Evolutionary conservation across 2,113 vertebrate genomes (phyloP).

Genomic region (Elaphurus davidianus): DNA sequence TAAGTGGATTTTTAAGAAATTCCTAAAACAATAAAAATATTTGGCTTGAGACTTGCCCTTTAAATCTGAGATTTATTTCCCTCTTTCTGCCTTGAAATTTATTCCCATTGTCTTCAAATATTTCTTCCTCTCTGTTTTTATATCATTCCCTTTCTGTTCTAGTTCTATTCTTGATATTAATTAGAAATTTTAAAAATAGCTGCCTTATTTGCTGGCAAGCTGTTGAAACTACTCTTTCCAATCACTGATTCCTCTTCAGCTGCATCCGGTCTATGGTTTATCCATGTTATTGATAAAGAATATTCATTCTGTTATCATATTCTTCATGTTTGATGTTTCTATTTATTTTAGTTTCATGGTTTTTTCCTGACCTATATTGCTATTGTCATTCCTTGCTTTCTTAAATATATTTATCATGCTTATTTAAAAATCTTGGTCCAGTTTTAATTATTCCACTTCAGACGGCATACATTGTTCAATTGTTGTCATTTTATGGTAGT

Average conservation of each 20-base stretch:
- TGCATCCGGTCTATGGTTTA: not conserved
- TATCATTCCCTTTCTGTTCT: not conserved
- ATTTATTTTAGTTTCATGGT: not conserved
- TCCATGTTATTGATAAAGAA: not conserved
- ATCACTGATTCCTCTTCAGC: not conserved
- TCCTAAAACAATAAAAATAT: not conserved
- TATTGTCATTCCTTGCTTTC: not conserved
- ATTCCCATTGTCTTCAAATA: not conserved
- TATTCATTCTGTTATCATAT: not conserved
- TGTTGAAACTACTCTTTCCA: not conserved
- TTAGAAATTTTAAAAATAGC: not conserved
- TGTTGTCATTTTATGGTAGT: not conserved
- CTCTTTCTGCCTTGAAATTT: not conserved
- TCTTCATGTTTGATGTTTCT: not conserved
- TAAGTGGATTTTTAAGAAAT: not conserved
- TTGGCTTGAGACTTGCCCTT: not conserved
- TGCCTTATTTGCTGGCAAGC: not conserved
- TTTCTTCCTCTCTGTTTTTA: not conserved
- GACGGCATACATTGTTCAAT: not conserved
- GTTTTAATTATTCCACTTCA: not conserved
- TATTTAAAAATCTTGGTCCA: not conserved
- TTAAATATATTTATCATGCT: not conserved
- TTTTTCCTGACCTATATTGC: not conserved
- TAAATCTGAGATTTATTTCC: not conserved
- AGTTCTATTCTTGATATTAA: not conserved